These are phyloP conservation scores for Drosophila rellima DNA, from an alignment of 2,888 invertebrate genomes.

Conservation along the genomic window DNA sequence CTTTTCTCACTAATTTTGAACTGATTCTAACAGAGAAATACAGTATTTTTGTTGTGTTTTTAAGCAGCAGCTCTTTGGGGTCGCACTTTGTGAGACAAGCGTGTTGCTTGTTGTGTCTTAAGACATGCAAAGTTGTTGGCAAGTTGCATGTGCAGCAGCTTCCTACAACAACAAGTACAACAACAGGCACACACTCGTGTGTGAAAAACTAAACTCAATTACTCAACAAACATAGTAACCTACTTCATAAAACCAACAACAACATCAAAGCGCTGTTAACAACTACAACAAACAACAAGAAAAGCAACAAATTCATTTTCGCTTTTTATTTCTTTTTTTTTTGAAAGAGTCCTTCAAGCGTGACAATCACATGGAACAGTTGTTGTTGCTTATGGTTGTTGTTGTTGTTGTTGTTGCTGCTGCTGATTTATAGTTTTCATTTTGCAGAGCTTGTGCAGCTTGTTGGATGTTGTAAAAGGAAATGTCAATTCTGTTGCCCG, in stretches of 20 bases:
- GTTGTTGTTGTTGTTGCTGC: slow-evolving; percentile 46
- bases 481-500: slow-evolving; percentile 79
- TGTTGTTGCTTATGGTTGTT: slow-evolving; percentile 38
- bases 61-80: slow-evolving; percentile 7
- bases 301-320: slow-evolving; percentile 82
- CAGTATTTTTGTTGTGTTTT: no score
- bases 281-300: slow-evolving; percentile 73
- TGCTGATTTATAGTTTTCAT: slow-evolving; percentile 80
- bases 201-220: slow-evolving; percentile 82
- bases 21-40: no score
- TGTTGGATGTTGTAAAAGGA: slow-evolving; percentile 81
- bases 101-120: slow-evolving; percentile 47
- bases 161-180: slow-evolving; percentile 63
- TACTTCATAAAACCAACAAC: slow-evolving; percentile 72
- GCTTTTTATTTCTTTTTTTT: slow-evolving; percentile 69
- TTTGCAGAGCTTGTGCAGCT: slow-evolving; percentile 73
- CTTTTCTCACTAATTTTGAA: no score
- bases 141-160: slow-evolving; percentile 75
- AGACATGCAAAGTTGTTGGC: slow-evolving; percentile 65
- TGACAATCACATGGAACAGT: slow-evolving; percentile 79
- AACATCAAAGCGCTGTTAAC: slow-evolving; percentile 48
- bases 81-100: slow-evolving; percentile 52
- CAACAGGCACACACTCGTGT: slow-evolving; percentile 58
- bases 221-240: slow-evolving; percentile 81
- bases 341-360: slow-evolving; percentile 79